Conservation (phyloP, 2,888 invertebrate species). For the Aleiodes alternator region DNA sequence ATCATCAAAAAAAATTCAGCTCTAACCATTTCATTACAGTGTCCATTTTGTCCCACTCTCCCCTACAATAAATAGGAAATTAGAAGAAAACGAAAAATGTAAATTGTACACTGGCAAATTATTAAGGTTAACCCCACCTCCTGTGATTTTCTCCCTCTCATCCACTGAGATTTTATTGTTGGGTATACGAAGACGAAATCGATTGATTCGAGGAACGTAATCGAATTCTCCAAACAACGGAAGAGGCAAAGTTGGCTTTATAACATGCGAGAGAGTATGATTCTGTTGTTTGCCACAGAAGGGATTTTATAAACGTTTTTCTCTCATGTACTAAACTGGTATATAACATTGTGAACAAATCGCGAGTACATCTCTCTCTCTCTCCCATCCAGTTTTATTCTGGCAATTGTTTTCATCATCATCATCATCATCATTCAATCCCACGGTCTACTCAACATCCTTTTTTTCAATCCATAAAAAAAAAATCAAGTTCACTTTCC, state of each 20-base stretch:
- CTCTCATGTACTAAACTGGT: conserved; percentile 8
- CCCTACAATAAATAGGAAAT: background rate
- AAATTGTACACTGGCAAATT: conserved; percentile 17
- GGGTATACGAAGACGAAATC: conserved; percentile 34
- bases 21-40: too few species aligned
- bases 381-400: conserved; percentile 33
- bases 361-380: conserved; percentile 27
- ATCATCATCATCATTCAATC: conserved; percentile 11
- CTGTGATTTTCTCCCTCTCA: conserved; percentile 8
- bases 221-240: conserved; percentile 45
- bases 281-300: conserved; percentile 13
- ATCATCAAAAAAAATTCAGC: too few species aligned
- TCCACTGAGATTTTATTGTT: conserved; percentile 26
- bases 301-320: conserved; percentile 35
- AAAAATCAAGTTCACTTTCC: background rate
- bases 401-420: conserved; percentile 34
- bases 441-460: background rate
- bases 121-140: conserved; percentile 20
- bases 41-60: too few species aligned
- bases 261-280: conserved; percentile 31
- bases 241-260: conserved; percentile 17
- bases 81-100: conserved; percentile 3
- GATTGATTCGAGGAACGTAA: conserved; percentile 47
- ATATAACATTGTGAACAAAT: conserved; percentile 18
- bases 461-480: background rate